Evolutionary conservation across 2,888 invertebrate species (phyloP).

Genomic region (Rhingia campestris): DNA sequence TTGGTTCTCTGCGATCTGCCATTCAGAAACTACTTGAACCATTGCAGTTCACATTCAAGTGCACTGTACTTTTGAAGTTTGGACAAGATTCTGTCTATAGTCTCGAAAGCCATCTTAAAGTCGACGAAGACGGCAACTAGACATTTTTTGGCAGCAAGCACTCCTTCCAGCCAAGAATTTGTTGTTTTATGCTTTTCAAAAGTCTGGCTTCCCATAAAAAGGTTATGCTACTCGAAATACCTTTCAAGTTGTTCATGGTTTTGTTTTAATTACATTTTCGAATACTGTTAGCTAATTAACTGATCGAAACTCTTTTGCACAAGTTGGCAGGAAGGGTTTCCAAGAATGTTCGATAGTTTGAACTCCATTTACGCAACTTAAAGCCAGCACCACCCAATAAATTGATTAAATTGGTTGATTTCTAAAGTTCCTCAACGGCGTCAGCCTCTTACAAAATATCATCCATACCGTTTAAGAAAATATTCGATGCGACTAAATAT

Average conservation of each 20-base stretch:
- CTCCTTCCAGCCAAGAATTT: not conserved
- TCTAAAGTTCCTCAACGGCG: no score
- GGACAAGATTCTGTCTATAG: not conserved
- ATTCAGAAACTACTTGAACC: not conserved
- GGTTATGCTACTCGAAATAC: not conserved
- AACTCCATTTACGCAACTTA: no score
- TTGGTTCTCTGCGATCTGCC: not conserved
- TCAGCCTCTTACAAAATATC: no score
- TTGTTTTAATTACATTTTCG: not conserved
- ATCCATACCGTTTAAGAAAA: no score
- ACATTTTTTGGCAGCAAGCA: not conserved
- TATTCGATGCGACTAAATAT: no score
- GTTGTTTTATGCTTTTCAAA: not conserved
- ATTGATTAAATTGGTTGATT: no score
- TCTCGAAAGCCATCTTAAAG: not conserved
- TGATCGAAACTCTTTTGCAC: not conserved
- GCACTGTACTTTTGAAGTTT: not conserved
- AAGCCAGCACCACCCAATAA: no score
- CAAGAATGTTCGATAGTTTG: no score
- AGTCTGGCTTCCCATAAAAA: not conserved
- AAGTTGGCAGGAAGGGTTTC: no score
- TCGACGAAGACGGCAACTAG: not conserved
- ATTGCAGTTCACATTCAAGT: not conserved
- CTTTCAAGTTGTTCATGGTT: no score
- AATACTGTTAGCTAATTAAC: not conserved